A percentile compares a stretch with the other conserved stretches of the same genome.
phyloP scores from a whole-genome alignment of 1,140 invertebrate species.

The Pseudomyrmex dendroicus region DNA sequence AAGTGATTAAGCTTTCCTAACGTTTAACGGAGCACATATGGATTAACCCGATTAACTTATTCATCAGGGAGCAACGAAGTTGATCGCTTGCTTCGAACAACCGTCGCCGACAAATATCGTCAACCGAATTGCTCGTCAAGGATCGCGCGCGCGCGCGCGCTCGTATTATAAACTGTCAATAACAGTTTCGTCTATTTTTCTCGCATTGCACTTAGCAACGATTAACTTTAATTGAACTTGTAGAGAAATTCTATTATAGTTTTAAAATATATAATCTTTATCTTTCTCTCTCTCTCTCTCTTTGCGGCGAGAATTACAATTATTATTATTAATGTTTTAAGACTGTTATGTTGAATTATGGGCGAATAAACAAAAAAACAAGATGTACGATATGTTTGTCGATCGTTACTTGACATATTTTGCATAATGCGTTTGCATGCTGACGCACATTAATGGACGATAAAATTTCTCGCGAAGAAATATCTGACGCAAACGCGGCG shows the following conservation, averaged over 20 bases:
- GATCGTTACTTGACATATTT: neutral
- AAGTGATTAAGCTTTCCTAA: slow-evolving; percentile 68
- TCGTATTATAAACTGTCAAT: neutral
- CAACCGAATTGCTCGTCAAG: slow-evolving; percentile 38
- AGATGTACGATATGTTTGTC: neutral
- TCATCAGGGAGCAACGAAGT: slow-evolving; percentile 61
- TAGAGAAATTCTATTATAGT: neutral
- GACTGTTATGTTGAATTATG: neutral
- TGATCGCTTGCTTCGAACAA: slow-evolving; percentile 37
- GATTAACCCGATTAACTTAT: slow-evolving; percentile 75
- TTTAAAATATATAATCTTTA: neutral
- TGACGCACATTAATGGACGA: neutral
- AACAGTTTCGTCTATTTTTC: slow-evolving; percentile 8
- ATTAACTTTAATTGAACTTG: no score
- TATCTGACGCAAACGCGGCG: slow-evolving; percentile 7
- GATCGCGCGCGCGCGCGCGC: slow-evolving; percentile 12
- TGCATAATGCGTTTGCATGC: neutral
- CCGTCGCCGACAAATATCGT: slow-evolving; percentile 22
- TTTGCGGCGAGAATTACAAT: neutral
- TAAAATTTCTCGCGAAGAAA: slow-evolving; percentile 30
- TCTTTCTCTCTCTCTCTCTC: no score
- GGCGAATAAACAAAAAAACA: neutral
- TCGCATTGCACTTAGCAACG: no score
- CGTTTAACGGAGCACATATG: slow-evolving; percentile 67
- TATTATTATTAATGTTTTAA: neutral